phyloP scores from a whole-genome alignment of 2,113 vertebrate species.

The Microtus richardsoni region DNA sequence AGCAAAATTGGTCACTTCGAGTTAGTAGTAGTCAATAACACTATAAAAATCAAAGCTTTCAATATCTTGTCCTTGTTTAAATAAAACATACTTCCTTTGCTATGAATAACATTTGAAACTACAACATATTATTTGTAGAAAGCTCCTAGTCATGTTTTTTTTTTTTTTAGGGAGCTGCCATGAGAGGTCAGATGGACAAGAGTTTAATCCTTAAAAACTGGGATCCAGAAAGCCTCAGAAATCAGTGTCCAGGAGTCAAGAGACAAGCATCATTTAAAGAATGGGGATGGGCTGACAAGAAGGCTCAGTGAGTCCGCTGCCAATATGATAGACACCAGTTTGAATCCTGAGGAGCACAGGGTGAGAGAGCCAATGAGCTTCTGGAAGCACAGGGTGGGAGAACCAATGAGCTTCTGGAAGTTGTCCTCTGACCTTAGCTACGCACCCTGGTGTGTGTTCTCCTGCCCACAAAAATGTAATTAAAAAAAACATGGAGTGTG shows the following conservation, averaged over 20 bases:
- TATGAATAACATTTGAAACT: neutral
- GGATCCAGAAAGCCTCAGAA: neutral
- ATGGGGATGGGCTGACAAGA: neutral
- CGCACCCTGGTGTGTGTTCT: neutral
- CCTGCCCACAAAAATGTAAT: neutral
- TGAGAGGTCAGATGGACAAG: neutral
- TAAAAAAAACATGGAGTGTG: neutral
- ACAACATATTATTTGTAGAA: neutral
- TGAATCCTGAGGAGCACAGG: no score
- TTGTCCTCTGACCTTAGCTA: neutral
- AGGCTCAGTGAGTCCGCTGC: no score
- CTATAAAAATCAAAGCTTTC: neutral
- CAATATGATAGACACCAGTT: neutral
- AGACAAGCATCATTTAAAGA: neutral
- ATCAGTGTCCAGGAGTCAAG: neutral
- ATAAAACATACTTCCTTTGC: neutral
- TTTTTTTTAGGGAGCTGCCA: no score
- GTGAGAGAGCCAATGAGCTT: neutral
- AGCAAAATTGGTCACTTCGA: neutral
- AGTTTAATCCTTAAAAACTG: neutral
- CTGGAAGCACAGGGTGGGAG: neutral
- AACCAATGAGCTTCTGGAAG: neutral
- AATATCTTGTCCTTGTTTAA: conserved; percentile 28
- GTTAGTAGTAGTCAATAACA: neutral
- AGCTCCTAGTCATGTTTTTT: neutral